A percentile compares a stretch with the other conserved stretches of the same genome.
phyloP scores from a whole-genome alignment of 1,140 invertebrate genomes.

The Calosoma granatense region DNA sequence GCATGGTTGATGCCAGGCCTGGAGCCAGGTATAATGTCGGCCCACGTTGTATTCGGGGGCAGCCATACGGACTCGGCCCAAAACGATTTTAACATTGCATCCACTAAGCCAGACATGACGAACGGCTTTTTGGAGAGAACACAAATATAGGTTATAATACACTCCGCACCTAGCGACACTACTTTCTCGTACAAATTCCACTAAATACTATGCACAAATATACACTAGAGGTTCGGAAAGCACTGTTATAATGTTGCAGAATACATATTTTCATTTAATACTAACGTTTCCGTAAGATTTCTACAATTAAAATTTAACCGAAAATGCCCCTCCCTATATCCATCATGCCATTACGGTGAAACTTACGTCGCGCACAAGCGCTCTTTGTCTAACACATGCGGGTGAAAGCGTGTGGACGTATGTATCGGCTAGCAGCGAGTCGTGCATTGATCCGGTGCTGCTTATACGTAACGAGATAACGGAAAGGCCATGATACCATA shows the following conservation, averaged over 20 bases:
- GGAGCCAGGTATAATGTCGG: slow-evolving; percentile 68
- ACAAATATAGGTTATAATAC: neutral
- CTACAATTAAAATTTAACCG: neutral
- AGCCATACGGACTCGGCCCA: slow-evolving; percentile 80
- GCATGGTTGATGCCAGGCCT: slow-evolving; percentile 67
- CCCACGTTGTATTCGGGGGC: slow-evolving; percentile 82
- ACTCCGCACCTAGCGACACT: neutral
- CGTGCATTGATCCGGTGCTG: no score
- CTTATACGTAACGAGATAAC: no score
- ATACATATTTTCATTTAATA: neutral
- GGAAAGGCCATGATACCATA: no score
- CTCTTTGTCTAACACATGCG: no score
- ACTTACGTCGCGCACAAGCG: no score
- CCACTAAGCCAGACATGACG: neutral
- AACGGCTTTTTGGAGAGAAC: no score
- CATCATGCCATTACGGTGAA: neutral
- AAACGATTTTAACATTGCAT: slow-evolving; percentile 47
- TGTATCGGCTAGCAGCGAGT: no score
- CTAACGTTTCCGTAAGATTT: neutral
- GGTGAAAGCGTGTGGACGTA: no score
- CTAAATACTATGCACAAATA: neutral
- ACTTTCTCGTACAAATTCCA: neutral
- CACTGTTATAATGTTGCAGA: neutral
- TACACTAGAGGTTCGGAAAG: neutral
- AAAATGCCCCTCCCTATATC: neutral